Evolutionary conservation across 2,113 vertebrate species (phyloP), one percentile per base, ranked within the genome.

Genomic region (Argyrosomus japonicus): DNA sequence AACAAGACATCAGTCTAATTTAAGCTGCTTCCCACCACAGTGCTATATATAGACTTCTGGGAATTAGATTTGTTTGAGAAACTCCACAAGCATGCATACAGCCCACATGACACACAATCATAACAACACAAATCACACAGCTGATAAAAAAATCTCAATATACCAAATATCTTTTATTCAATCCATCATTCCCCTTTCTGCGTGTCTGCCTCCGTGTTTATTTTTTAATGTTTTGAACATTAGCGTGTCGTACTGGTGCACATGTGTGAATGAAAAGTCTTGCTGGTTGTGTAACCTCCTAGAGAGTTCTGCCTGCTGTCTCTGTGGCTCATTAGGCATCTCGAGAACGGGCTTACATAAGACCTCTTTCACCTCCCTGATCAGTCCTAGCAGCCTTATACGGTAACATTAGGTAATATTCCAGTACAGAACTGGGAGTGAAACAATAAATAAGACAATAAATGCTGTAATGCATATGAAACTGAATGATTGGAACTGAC

Each of bases 251-350:
- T 17, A 50, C 14, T 45, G 36, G 18, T 67, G 25, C 27, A 54
- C 56, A 73, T 75, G 63, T 79, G 73, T 68, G 40, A 74, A 14
- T 84, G 23, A 65, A 81, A 77, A 64, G 47, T n/a, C 29, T 54
- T 63, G 51, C 62, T 82, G 71, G 78, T 91, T 89, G 83, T 87
- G 83, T 91, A 83, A 91, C 76, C 57, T 87, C 67, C 54, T 64
- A 54, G 72, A 62, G 79, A 71, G 70, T 68, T 54, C 47, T 27
- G 74, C 62, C 77, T 77, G 70, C 64, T 65, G 61, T 80, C 77
- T 82, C 83, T 85, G 90, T 92, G 85, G 76, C 89, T 92, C 77
- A 89, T 91, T 89, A 89, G 79, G 85, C 77, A 81, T 81, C 58
- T 25, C 78, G 68, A 82, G 79, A 72, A 68, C 64, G 64, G 47